Percentiles rank a stretch among this genome's conserved stretches.
These are phyloP conservation scores for Gila orcuttii DNA, from an alignment of 2,113 vertebrate species.

Conservation along the genomic window DNA sequence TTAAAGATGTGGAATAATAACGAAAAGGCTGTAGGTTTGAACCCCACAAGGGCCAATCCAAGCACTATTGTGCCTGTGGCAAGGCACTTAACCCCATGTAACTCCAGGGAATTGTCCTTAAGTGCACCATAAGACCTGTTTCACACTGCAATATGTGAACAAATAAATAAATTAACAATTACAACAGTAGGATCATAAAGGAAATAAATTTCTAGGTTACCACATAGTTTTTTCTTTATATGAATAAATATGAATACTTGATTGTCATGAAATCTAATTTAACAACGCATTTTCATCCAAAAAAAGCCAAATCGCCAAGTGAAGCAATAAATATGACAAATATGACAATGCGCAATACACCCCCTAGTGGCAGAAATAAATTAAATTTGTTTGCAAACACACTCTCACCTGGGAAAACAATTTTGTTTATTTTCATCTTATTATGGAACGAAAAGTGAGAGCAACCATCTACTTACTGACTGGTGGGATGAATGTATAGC, in stretches of 20 bases:
- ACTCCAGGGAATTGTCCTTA: background rate
- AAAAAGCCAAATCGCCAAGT: background rate
- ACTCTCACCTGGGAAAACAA: background rate
- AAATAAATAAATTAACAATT: background rate
- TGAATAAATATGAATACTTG: background rate
- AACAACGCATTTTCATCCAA: background rate
- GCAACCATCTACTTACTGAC: background rate
- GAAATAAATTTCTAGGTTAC: background rate
- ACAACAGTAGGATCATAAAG: background rate
- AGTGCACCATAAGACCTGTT: background rate
- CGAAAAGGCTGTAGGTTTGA: background rate
- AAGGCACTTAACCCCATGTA: constrained; percentile 18
- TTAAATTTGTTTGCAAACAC: background rate
- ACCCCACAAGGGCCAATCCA: background rate
- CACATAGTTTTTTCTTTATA: background rate
- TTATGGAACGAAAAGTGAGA: background rate
- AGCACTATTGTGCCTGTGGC: background rate
- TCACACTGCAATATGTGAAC: background rate
- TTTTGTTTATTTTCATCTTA: too few species aligned
- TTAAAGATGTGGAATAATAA: background rate
- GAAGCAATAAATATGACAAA: background rate
- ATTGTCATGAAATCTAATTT: background rate
- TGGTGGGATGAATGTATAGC: background rate
- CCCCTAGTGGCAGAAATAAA: background rate
- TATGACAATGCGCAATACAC: background rate